phyloP scores from a whole-genome alignment of 2,113 vertebrate species.

The Chunga burmeisteri region DNA sequence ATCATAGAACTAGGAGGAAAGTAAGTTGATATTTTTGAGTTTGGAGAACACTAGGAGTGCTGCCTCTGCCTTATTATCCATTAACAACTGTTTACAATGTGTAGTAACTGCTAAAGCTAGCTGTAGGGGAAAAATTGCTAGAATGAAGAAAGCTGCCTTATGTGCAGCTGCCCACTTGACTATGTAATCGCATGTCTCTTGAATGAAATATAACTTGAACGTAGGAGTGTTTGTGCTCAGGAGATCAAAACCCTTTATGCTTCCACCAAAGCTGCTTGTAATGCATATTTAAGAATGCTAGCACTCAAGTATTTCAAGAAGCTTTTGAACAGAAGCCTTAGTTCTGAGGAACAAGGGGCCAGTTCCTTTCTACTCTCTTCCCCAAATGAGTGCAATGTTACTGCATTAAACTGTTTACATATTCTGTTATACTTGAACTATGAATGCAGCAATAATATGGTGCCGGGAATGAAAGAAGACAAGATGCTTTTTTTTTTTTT shows the following conservation, averaged over 20 bases:
- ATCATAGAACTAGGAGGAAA: neutral
- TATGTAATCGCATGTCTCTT: neutral
- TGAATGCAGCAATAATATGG: neutral
- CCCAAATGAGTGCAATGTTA: neutral
- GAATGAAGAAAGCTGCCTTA: neutral
- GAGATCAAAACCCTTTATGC: neutral
- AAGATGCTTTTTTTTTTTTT: neutral
- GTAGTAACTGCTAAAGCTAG: neutral
- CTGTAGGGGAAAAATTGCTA: neutral
- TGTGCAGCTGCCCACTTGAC: neutral
- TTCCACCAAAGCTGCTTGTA: neutral
- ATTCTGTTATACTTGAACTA: constrained; percentile 5
- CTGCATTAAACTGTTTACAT: constrained; percentile 10
- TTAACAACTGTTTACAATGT: neutral
- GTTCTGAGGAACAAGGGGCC: neutral
- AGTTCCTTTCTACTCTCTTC: neutral
- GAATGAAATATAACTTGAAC: neutral
- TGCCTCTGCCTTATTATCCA: neutral
- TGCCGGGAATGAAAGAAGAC: neutral
- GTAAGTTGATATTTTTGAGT: neutral
- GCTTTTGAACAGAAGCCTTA: neutral
- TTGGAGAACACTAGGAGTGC: neutral
- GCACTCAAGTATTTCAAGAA: neutral
- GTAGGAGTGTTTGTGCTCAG: neutral
- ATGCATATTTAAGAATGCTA: neutral